Conservation (phyloP, 37 sponge, comb jelly and placozoan genomes). For the Beroe forskalii region DNA sequence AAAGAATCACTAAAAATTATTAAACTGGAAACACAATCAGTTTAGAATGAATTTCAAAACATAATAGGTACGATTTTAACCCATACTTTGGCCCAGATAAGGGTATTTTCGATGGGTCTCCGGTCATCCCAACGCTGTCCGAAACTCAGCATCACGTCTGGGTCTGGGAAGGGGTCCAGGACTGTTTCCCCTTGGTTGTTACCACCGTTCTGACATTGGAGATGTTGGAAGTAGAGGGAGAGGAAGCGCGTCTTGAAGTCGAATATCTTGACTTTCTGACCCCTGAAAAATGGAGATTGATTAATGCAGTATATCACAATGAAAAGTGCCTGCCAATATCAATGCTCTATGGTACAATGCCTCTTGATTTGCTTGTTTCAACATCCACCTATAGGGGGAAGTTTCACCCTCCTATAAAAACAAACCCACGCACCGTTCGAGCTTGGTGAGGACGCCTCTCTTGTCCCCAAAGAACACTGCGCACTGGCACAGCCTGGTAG, state of each 20-base stretch:
- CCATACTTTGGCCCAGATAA: constrained; percentile 67
- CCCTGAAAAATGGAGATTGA: constrained; percentile 45
- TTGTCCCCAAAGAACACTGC: constrained; percentile 62
- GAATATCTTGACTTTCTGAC: constrained; percentile 60
- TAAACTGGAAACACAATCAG: too few relatives aligned
- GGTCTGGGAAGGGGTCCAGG: constrained; percentile 67
- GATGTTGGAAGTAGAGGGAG: constrained; percentile 36
- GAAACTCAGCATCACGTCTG: constrained; percentile 71
- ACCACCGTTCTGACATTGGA: constrained; percentile 6
- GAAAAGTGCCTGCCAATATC: too few relatives aligned
- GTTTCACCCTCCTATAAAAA: too few relatives aligned
- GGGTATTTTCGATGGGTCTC: constrained; percentile 71
- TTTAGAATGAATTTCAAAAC: too few relatives aligned
- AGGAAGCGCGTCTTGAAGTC: constrained; percentile 53
- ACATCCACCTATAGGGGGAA: too few relatives aligned
- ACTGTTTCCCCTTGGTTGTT: background rate
- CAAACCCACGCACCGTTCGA: constrained; percentile 1
- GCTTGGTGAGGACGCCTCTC: constrained; percentile 43
- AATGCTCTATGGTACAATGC: too few relatives aligned
- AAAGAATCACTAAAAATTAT: too few relatives aligned
- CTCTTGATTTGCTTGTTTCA: too few relatives aligned
- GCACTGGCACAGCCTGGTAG: constrained; percentile 55
- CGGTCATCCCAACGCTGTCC: constrained; percentile 82
- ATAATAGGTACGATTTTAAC: too few relatives aligned
- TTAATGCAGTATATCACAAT: too few relatives aligned